Conservation (phyloP, 2,888 invertebrate genomes). For the Oxycera nigricornis region DNA sequence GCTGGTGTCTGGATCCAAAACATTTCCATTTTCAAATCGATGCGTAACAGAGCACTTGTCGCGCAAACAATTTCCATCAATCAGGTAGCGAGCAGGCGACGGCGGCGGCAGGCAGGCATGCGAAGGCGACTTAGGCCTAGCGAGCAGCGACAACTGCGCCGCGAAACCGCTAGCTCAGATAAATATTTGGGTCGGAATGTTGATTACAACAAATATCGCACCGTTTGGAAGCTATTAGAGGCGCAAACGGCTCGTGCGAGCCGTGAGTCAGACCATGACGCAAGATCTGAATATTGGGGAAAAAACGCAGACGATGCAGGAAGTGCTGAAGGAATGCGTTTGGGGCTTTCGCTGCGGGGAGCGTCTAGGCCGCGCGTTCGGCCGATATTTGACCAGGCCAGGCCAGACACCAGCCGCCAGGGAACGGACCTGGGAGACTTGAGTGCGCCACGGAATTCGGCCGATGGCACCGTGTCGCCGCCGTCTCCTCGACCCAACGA, state of each 20-base stretch:
- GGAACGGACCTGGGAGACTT: not conserved
- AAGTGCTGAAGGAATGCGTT: not conserved
- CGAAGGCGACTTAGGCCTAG: too few species aligned
- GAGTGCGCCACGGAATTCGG: not conserved
- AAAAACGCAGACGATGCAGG: constrained; percentile 20
- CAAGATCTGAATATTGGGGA: constrained; percentile 11
- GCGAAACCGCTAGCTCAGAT: not conserved
- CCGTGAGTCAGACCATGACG: constrained; percentile 28
- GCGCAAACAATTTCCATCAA: not conserved
- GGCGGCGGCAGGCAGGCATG: not conserved
- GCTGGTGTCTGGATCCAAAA: too few species aligned
- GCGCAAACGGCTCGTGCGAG: constrained; percentile 1
- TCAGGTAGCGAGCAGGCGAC: not conserved
- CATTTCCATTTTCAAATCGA: not conserved
- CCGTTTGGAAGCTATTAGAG: not conserved
- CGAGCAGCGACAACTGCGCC: not conserved
- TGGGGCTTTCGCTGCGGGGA: not conserved
- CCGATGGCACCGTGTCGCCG: not conserved
- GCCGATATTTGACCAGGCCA: not conserved
- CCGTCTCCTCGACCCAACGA: not conserved
- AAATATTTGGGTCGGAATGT: constrained; percentile 17
- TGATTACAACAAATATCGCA: constrained; percentile 13
- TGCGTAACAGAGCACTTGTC: constrained; percentile 6
- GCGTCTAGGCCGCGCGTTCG: not conserved
- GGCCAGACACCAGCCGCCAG: not conserved